Base-by-base conservation (phyloP, 1,140 invertebrate genomes). In the Oscheius sp. region DNA sequence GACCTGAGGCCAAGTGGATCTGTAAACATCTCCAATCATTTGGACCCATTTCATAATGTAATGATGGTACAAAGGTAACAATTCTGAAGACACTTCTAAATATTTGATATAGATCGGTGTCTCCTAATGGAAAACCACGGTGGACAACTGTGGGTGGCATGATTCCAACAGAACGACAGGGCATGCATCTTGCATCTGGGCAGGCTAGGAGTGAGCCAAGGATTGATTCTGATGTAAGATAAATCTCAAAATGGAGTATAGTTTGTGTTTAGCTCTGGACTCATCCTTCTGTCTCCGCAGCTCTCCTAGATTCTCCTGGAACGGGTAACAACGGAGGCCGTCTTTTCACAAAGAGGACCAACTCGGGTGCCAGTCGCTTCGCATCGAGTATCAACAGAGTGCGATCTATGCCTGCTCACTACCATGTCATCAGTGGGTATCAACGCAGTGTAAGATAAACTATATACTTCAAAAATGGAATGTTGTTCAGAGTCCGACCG, bases 321-420 rank as follows among this genome's bases (percentile, higher is more conserved):
- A 23, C 49, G 18, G 55, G 35, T 38, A 59, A 49, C 20, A 55
- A 35, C 26, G 67, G 67, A 59, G 26, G 67, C 2, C 55, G 52
- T 42, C 49, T 68, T 7, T 55, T 55, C 49, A 55, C 49, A 4
- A 55, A 55, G 52, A 68, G 55, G 52, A 68, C 52, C 4, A 68
- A 68, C 23, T 68, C 67, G 2, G 52, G 31, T 4, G 67, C 49
- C 36, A 68, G 55, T 35, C 32, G 67, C 15, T 36, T 59, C 32
- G 67, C 67, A 34, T 36, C 52, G 18, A 55, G 64, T 2, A 74
- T 74, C 72, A 74, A 74, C 58, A 36, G 72, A 46, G 72, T 74
- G 18, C 65, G 58, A 38, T 68, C 64, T 3, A 74, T 74, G 72
- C 72, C 72, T 15, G 64, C 64, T 32, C 72, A 74, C 35, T 74